Evolutionary conservation across 2,888 invertebrate species (phyloP).

Genomic region (Onthophagus sagittarius): DNA sequence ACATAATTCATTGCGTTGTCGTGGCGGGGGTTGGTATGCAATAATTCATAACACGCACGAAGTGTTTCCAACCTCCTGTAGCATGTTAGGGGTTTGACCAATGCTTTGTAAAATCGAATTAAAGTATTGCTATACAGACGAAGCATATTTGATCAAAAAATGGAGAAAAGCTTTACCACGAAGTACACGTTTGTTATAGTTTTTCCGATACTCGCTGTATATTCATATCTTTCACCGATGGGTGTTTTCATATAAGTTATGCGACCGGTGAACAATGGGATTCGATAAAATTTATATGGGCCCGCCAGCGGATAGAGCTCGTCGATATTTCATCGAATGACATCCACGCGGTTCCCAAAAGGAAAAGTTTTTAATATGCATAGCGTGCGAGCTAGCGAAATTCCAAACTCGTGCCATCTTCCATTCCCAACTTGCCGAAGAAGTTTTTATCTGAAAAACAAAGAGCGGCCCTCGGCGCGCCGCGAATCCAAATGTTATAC

Average conservation of each 20-base stretch:
- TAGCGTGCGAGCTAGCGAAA: not conserved
- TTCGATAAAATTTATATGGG: not conserved
- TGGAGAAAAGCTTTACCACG: not conserved
- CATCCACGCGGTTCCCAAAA: not conserved
- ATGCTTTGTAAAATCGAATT: too few species aligned
- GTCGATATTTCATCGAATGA: not conserved
- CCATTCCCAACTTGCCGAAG: not conserved
- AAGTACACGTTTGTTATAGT: not conserved
- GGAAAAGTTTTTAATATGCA: not conserved
- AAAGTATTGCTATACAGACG: too few species aligned
- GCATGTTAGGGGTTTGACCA: too few species aligned
- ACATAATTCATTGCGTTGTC: conserved; percentile 7
- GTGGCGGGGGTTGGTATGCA: not conserved
- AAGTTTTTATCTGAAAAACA: not conserved
- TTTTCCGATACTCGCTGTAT: not conserved
- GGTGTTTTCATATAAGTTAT: not conserved
- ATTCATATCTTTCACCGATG: not conserved
- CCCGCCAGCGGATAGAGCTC: not conserved
- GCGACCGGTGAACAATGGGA: not conserved
- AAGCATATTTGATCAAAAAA: too few species aligned
- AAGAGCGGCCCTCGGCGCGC: not conserved
- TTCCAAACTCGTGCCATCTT: not conserved
- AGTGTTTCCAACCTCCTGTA: not conserved
- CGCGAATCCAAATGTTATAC: not conserved
- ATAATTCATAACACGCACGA: conserved; percentile 6